These are phyloP conservation scores for Lepeophtheirus nordmannii DNA, from an alignment of 2,888 invertebrate genomes.

Conservation along the genomic window DNA sequence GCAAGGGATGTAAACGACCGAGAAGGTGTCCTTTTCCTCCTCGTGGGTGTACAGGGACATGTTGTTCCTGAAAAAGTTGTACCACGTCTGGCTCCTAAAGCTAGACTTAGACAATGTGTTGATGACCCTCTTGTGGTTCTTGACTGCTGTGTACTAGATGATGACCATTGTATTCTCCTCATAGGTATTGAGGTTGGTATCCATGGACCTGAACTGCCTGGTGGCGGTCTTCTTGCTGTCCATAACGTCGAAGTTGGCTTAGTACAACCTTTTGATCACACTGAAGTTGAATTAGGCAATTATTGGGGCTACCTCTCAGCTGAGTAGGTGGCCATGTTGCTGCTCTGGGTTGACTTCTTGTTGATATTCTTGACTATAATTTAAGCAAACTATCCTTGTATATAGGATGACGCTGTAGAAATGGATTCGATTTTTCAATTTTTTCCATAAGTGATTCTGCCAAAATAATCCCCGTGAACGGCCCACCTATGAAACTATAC, in stretches of 20 bases:
- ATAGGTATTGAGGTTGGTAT: background rate
- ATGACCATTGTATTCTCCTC: background rate
- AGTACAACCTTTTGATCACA: background rate
- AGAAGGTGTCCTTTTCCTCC: background rate
- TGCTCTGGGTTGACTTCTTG: too few relatives aligned
- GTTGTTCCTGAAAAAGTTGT: background rate
- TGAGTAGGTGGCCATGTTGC: background rate
- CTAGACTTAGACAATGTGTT: too few relatives aligned
- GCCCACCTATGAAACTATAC: too few relatives aligned
- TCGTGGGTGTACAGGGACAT: background rate
- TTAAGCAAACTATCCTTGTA: too few relatives aligned
- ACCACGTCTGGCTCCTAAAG: too few relatives aligned
- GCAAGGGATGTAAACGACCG: background rate
- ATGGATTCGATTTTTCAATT: too few relatives aligned
- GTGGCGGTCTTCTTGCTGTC: background rate
- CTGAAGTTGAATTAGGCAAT: background rate
- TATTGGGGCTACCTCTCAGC: background rate
- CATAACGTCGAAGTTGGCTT: background rate
- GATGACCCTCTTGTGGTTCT: background rate
- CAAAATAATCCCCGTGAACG: too few relatives aligned
- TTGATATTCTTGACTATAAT: too few relatives aligned
- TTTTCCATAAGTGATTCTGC: too few relatives aligned
- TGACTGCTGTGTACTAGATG: background rate
- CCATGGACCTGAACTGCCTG: background rate
- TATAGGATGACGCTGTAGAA: too few relatives aligned